A percentile compares a stretch with the other conserved stretches of the same genome.
phyloP scores from a whole-genome alignment of 2,797 vertebrate genomes.

The Pangasius mekongensis region DNA sequence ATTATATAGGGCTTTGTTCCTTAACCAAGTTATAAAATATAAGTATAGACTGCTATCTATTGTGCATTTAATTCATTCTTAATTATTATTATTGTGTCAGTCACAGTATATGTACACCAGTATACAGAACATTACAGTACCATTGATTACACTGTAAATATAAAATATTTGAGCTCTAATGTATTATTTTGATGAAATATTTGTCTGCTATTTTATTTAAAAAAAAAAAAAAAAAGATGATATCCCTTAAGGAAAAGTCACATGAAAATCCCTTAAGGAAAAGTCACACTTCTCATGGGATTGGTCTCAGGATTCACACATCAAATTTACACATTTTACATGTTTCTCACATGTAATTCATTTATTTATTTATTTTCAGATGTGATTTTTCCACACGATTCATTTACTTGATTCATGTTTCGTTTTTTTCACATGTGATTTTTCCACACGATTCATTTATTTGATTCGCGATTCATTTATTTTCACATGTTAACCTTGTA shows the following conservation, averaged over 20 bases:
- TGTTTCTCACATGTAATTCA: not conserved
- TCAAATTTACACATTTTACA: not conserved
- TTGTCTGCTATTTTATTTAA: not conserved
- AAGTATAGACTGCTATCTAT: not conserved
- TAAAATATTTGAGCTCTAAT: constrained; percentile 39
- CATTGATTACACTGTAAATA: constrained; percentile 57
- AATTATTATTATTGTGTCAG: constrained; percentile 16
- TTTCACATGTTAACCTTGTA: not conserved
- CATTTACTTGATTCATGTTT: not conserved
- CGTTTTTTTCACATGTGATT: not conserved
- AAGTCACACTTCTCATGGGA: not conserved
- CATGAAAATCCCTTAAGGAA: not conserved
- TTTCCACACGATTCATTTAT: not conserved
- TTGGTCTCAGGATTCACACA: not conserved
- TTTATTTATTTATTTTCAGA: not conserved
- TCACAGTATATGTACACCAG: constrained; percentile 44
- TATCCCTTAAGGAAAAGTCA: not conserved
- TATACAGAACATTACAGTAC: constrained; percentile 29
- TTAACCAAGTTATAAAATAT: not conserved
- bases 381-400: too few relatives aligned
- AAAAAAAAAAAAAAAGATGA: not conserved
- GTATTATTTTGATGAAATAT: not conserved
- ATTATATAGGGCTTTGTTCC: not conserved
- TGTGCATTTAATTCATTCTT: not conserved
- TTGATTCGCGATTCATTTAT: not conserved